Evolutionary conservation across 2,888 invertebrate species (phyloP), one percentile per base, ranked within the genome.

Genomic region (Diaperis boleti): DNA sequence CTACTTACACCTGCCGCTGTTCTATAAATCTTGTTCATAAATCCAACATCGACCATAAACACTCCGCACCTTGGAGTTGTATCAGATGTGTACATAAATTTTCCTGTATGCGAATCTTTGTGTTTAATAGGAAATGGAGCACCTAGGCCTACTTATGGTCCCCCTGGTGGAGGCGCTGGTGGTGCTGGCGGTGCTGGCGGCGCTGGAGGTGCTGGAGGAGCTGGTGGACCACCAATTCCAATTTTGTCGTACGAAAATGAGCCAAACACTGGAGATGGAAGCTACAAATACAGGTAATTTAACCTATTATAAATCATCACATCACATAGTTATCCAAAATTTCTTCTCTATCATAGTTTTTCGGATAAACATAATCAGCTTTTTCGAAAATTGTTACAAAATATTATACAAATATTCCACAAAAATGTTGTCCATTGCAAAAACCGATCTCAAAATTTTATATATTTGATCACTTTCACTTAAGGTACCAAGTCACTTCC

Each of bases 221-320:
- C 67, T 17, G 78, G 77, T 15, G 78, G 83, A 31, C 83, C 83
- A 20, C 82, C 79, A 59, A 83, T 86, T 50, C 84, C 83, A 17
- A 86, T 87, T 18, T 69, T 86, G 5, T 85, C 85, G 1, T 85
- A 83, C 71, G 86, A 85, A 60, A 85, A 85, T 69, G 85, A n/a
- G n/a, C n/a, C 84, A 56, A 86, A 86, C 70, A 84, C 85, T 63
- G 85, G 85, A 4, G 86, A 86, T 75, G 86, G 86, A 44, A 85
- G 83, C 65, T 87, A 86, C 71, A 84, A 82, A 69, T 42, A 1
- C 3, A 42, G 41, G 41, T 42, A 42, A 42, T 5, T 6, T 26
- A 26, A 26, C n/a, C 26, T 5, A n/a, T n/a, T n/a, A n/a, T n/a
- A n/a, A n/a, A n/a, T n/a, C n/a, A n/a, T n/a, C n/a, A n/a, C n/a